phyloP scores from a whole-genome alignment of 2,797 vertebrate species.

The Chaetophractus vellerosus region DNA sequence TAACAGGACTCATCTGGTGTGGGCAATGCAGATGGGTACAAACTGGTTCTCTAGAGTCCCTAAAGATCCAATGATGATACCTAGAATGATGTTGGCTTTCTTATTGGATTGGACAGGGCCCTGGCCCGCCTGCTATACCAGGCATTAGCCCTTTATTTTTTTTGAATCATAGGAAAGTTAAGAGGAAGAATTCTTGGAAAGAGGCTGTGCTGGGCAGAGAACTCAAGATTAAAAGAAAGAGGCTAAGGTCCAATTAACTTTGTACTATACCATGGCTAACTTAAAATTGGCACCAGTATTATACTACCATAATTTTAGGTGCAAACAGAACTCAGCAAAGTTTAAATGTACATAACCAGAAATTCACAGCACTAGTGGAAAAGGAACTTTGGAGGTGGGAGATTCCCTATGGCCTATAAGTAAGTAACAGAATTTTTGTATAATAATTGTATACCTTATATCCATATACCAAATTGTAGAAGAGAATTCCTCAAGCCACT shows the following conservation, averaged over 20 bases:
- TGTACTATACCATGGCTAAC: background rate
- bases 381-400: background rate
- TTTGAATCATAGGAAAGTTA: background rate
- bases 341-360: background rate
- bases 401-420: background rate
- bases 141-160: conserved; percentile 22
- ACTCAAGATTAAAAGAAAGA: conserved; percentile 36
- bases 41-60: background rate
- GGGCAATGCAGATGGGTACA: background rate
- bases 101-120: background rate
- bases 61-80: background rate
- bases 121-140: background rate
- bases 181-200: conserved; percentile 33
- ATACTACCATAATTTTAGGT: background rate
- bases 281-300: background rate
- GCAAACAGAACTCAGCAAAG: conserved; percentile 24
- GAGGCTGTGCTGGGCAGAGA: background rate
- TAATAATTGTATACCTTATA: conserved; percentile 37
- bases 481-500: conserved; percentile 64
- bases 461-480: conserved; percentile 20
- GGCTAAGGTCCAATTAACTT: background rate
- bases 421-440: conserved; percentile 46
- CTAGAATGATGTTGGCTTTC: background rate
- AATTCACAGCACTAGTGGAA: background rate
- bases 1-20: background rate